Evolutionary conservation across 2,113 vertebrate species (phyloP).

Genomic region (Oncorhynchus masou): DNA sequence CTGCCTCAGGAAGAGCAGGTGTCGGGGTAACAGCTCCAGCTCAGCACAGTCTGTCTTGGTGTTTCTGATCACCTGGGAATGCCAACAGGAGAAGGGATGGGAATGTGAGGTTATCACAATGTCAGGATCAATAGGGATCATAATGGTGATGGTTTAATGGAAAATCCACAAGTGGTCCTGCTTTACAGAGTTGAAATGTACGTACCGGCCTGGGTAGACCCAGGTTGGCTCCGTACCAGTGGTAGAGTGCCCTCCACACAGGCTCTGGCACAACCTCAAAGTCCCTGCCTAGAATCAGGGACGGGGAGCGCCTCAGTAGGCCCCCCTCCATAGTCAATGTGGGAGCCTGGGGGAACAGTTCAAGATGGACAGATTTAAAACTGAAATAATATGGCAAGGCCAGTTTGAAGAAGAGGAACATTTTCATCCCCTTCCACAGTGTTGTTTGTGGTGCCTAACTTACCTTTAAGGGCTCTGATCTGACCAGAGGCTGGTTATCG

Average conservation of each 20-base stretch:
- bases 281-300: slow-evolving; percentile 75
- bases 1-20: slow-evolving; percentile 94
- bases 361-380: background rate
- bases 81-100: background rate
- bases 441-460: background rate
- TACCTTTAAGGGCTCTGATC: slow-evolving; percentile 84
- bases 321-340: slow-evolving; percentile 85
- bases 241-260: slow-evolving; percentile 88
- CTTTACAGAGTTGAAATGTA: background rate
- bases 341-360: slow-evolving; percentile 68
- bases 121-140: background rate
- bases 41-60: slow-evolving; percentile 80
- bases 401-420: background rate
- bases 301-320: slow-evolving; percentile 77
- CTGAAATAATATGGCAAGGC: too few relatives aligned
- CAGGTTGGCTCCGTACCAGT: slow-evolving; percentile 88
- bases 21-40: slow-evolving; percentile 91
- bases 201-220: slow-evolving; percentile 67
- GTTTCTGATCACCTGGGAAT: slow-evolving; percentile 86
- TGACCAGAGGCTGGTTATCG: slow-evolving; percentile 85
- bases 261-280: slow-evolving; percentile 87
- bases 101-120: background rate
- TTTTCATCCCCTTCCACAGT: background rate
- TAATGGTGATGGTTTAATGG: background rate
- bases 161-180: background rate